These are phyloP conservation scores for Drosophila robusta DNA, from an alignment of 2,888 invertebrate species.

Conservation along the genomic window DNA sequence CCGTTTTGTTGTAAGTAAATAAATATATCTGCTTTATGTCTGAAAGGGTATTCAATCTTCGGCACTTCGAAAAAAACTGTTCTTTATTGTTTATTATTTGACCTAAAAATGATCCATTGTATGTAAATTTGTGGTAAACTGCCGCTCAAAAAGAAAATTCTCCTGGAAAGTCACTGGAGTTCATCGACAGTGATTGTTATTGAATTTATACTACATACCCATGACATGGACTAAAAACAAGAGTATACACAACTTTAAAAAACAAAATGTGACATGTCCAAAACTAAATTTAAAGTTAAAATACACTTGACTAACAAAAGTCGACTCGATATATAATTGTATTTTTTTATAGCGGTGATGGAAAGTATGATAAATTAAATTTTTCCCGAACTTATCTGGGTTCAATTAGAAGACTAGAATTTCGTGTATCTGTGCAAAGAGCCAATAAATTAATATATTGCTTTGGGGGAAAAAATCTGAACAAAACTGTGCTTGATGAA, in stretches of 20 bases:
- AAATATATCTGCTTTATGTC: neutral
- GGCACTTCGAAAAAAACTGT: neutral
- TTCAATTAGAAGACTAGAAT: too few species aligned
- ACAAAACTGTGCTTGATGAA: too few species aligned
- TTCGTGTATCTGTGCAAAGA: too few species aligned
- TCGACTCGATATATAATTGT: too few species aligned
- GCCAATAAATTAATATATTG: too few species aligned
- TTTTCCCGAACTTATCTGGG: too few species aligned
- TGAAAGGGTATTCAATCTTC: slow-evolving; percentile 4
- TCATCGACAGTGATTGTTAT: neutral
- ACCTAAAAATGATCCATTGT: slow-evolving; percentile 53
- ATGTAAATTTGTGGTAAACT: slow-evolving; percentile 45
- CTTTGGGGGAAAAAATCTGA: too few species aligned
- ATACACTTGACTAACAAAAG: too few species aligned
- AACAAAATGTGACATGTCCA: neutral
- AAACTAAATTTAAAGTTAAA: neutral
- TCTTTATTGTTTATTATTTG: slow-evolving; percentile 10
- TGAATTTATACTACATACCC: neutral
- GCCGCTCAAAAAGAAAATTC: slow-evolving; percentile 8
- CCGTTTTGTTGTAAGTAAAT: too few species aligned
- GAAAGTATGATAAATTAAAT: too few species aligned
- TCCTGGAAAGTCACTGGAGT: neutral
- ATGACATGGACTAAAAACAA: neutral
- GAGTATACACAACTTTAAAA: neutral
- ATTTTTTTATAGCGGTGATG: too few species aligned